phyloP scores from a whole-genome alignment of 1,140 invertebrate genomes.

The Drosophila sp. region DNA sequence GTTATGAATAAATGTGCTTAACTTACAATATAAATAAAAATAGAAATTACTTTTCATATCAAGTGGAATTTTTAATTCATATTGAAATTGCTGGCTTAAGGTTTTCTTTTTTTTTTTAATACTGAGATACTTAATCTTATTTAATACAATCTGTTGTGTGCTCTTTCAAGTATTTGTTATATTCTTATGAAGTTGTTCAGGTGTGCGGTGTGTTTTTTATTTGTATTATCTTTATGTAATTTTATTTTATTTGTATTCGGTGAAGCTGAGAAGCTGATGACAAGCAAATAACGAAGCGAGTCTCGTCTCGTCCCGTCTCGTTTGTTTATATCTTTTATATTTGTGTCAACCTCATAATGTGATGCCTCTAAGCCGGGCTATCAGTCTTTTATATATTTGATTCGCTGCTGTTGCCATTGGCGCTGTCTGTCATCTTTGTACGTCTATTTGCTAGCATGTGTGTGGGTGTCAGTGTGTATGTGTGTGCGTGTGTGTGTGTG shows the following conservation, averaged over 20 bases:
- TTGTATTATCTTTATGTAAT: conserved; percentile 11
- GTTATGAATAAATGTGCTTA: no score
- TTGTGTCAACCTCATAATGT: conserved; percentile 70
- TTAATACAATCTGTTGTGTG: neutral
- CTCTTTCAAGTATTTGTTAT: neutral
- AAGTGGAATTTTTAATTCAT: neutral
- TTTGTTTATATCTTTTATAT: conserved; percentile 64
- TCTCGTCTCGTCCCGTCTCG: no score
- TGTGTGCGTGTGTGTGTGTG: conserved; percentile 21
- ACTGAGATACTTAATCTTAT: neutral
- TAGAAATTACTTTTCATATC: neutral
- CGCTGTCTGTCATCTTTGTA: conserved; percentile 59
- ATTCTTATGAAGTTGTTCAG: neutral
- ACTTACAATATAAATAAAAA: no score
- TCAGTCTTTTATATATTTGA: conserved; percentile 72
- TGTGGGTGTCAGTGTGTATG: conserved; percentile 5
- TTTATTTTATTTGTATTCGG: conserved; percentile 18
- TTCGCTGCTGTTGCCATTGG: conserved; percentile 45
- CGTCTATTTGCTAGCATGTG: conserved; percentile 41
- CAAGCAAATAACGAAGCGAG: conserved; percentile 46
- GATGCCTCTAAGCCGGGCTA: conserved; percentile 68
- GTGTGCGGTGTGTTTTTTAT: neutral
- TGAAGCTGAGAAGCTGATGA: conserved; percentile 32
- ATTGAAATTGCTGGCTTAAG: neutral
- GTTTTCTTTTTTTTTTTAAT: neutral